Evolutionary conservation across 2,888 invertebrate species (phyloP), one percentile per base, ranked within the genome.

Genomic region (Lithophane semibrunnea): DNA sequence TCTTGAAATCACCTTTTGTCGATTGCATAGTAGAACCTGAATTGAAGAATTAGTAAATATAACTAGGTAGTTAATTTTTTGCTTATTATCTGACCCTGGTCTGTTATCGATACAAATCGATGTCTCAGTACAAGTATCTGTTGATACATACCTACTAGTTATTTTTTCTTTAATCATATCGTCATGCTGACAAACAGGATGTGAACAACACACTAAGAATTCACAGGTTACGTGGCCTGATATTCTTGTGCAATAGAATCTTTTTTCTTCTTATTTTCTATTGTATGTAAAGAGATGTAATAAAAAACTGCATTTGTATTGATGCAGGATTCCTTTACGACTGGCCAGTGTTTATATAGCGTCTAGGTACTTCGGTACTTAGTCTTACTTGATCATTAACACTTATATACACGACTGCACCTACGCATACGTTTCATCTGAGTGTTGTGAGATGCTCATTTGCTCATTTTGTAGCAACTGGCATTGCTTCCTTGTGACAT

Each of bases 141-240:
- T 47, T 21, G 5, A 61, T 52, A 44, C 21, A 29, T 13, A 54
- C 21, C 16, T 18, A 47, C 37, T 65, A 16, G 9, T 44, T 56
- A 1, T 68, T 72, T 65, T 72, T 61, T 37, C 18, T 73, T 61
- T 42, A 65, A 61, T 4, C 5, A 56, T 68, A 42, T 65, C 44
- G 64, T 66, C 65, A 73, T 54, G 24, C 65, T 65, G 68, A 54
- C 52, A 67, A 72, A 81, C 84, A 88, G 86, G 88, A 88, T 88
- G 61, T 86, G 79, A 79, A 65, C 44, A 72, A 75, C 44, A 58
- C 61, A 73, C 64, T 83, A 86, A 73, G 69, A 74, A 86, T 86
- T 86, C 68, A 66, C 68, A 60, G n/a, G 71, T 86, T 75, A 74
- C 76, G 67, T 73, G 73, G 67, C 7, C 13, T 56, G 54, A 72